Conservation (phyloP, 2,113 vertebrate species). For the Rissa tridactyla region DNA sequence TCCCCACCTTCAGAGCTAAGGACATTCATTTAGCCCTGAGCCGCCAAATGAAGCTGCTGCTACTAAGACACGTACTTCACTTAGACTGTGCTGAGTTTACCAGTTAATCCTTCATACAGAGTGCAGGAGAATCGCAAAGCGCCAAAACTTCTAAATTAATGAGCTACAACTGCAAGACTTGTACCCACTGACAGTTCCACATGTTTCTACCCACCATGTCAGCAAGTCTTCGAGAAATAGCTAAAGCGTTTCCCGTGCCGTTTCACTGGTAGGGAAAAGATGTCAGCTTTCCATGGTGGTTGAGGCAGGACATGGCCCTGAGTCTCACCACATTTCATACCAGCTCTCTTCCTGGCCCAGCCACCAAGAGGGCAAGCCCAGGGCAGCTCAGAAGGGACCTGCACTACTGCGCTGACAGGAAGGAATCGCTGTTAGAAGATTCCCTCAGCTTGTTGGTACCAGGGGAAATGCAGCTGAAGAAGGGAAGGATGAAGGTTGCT, state of each 20-base stretch:
- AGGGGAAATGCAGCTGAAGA: neutral
- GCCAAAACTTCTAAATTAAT: neutral
- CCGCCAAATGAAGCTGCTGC: neutral
- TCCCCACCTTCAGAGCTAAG: neutral
- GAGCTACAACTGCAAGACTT: neutral
- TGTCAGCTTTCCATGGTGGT: neutral
- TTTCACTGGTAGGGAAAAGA: neutral
- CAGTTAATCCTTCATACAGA: neutral
- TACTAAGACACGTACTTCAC: neutral
- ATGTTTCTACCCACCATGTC: neutral
- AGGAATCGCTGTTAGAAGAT: neutral
- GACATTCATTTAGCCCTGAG: neutral
- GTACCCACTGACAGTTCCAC: neutral
- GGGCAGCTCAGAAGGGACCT: neutral
- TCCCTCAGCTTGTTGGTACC: neutral
- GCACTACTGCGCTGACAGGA: neutral
- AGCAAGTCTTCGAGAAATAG: neutral
- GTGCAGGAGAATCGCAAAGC: neutral
- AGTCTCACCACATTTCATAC: neutral
- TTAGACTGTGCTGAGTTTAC: neutral
- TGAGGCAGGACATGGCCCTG: accelerated
- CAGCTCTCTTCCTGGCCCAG: neutral
- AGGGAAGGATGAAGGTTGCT: neutral
- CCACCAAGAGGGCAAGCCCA: neutral
- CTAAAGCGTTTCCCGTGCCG: neutral